phyloP scores from a whole-genome alignment of 2,888 invertebrate species.

The Caenorhabditis auriculariae region DNA sequence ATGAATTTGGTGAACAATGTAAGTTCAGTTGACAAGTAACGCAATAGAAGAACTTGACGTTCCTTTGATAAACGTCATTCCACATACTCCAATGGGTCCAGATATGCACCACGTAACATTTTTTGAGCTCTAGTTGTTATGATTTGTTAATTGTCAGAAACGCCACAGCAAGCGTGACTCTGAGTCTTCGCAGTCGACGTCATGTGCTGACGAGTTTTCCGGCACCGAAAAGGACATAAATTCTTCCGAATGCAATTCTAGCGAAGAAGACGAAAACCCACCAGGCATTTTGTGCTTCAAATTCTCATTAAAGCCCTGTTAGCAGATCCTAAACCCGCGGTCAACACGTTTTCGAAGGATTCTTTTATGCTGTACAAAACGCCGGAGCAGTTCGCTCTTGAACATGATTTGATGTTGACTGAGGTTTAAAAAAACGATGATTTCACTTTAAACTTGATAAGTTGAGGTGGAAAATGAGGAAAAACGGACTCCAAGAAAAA shows the following conservation, averaged over 20 bases:
- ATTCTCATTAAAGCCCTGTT: too few species aligned
- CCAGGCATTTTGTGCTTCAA: too few species aligned
- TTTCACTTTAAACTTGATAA: too few species aligned
- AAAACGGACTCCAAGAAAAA: not conserved
- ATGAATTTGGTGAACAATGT: too few species aligned
- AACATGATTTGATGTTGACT: constrained; percentile 66
- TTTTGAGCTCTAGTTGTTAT: not conserved
- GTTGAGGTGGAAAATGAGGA: constrained; percentile 13
- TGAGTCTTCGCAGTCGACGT: constrained; percentile 52
- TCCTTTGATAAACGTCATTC: constrained; percentile 61
- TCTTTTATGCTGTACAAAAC: constrained; percentile 57
- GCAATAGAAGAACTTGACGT: constrained; percentile 46
- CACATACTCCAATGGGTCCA: constrained; percentile 58
- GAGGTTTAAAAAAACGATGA: constrained; percentile 37
- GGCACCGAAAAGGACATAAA: constrained; percentile 47
- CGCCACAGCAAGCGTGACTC: constrained; percentile 6
- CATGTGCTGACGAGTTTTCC: constrained; percentile 60
- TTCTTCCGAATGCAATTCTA: constrained; percentile 20
- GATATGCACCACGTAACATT: constrained; percentile 11
- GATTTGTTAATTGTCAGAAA: not conserved
- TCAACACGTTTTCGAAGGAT: too few species aligned
- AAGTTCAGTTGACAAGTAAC: too few species aligned
- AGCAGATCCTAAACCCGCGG: too few species aligned
- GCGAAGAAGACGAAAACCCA: too few species aligned
- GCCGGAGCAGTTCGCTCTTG: constrained; percentile 64